Evolutionary conservation across 2,888 invertebrate species (phyloP).

Genomic region (Cheilosia scutellata): DNA sequence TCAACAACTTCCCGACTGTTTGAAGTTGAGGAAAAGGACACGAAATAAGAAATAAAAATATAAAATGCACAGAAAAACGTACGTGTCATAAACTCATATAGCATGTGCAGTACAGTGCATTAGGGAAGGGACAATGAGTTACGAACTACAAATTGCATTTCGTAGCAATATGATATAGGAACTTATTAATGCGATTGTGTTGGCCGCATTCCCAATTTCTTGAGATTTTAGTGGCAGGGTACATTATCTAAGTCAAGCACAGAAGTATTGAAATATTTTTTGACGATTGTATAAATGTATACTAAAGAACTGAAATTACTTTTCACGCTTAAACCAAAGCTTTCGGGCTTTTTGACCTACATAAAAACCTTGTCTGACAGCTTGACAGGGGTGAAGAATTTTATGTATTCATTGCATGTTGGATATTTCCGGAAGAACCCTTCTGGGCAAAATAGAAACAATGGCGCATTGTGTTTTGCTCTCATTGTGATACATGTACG

Average conservation of each 20-base stretch:
- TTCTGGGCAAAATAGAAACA: constrained; percentile 41
- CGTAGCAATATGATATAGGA: constrained; percentile 3
- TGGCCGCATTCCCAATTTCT: constrained; percentile 2
- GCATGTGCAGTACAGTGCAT: too few relatives aligned
- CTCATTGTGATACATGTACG: constrained; percentile 2
- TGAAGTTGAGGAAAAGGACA: constrained; percentile 8
- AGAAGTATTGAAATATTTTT: constrained; percentile 29
- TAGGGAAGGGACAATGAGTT: constrained; percentile 18
- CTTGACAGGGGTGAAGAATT: constrained; percentile 15
- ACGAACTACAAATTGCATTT: constrained; percentile 15
- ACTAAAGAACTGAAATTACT: constrained; percentile 38
- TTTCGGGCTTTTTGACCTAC: constrained; percentile 40
- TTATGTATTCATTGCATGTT: constrained; percentile 36
- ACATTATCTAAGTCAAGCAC: constrained; percentile 41
- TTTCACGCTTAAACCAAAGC: constrained; percentile 27
- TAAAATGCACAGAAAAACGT: background rate
- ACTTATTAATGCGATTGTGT: background rate
- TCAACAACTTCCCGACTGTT: constrained; percentile 55
- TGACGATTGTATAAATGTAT: constrained; percentile 24
- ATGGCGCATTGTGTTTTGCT: constrained; percentile 39
- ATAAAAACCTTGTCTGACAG: constrained; percentile 28
- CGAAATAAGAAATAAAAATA: constrained; percentile 21
- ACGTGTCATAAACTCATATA: constrained; percentile 23
- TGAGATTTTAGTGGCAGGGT: constrained; percentile 3
- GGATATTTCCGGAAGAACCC: constrained; percentile 27